Base-by-base conservation (phyloP, 2,797 vertebrate species). In the Naso thynnoides region DNA sequence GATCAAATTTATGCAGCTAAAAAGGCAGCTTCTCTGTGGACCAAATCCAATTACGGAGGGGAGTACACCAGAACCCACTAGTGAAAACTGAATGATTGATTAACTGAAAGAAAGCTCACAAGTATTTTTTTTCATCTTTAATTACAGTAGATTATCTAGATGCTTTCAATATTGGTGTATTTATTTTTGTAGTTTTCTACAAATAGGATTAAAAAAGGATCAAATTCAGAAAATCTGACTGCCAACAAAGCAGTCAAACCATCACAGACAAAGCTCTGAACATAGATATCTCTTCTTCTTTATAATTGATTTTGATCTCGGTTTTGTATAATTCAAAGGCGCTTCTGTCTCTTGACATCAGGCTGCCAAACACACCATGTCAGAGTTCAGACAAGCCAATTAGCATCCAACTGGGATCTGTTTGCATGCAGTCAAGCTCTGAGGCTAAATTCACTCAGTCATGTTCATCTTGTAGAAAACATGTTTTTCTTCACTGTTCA, bases 361-460 rank as follows among this genome's bases (percentile, higher is more conserved):
- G 58, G 38, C 73, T 69, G 54, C 21, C 79, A 76, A 81, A 82
- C 56, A 50, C 72, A 67, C 23, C 41, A 48, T 73, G 64, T 78
- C 77, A 81, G 76, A 80, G 79, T 80, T 82, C 75, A 82, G 70
- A 76, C 36, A 19, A 67, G 69, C 59, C 67, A 86, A 81, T 83
- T 82, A 77, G 47, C 47, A 54, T 76, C 81, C 77, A 62, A 21
- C 79, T 82, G 66, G 27, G 73, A 70, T 75, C 53, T 53, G 61
- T 69, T 55, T 65, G 54, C 49, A 48, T 60, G 47, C 52, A 67
- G 70, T 38, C 52, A 19, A 29, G 53, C 69, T 69, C 45, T 42
- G 53, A 45, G 52, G 54, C 56, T 23, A 73, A 73, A 76, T 59
- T 70, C 52, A 58, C 33, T 68, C 47, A 42, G 42, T 63, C 61